Conservation (phyloP, 1,140 invertebrate genomes). For the Berghia stephanieae region DNA sequence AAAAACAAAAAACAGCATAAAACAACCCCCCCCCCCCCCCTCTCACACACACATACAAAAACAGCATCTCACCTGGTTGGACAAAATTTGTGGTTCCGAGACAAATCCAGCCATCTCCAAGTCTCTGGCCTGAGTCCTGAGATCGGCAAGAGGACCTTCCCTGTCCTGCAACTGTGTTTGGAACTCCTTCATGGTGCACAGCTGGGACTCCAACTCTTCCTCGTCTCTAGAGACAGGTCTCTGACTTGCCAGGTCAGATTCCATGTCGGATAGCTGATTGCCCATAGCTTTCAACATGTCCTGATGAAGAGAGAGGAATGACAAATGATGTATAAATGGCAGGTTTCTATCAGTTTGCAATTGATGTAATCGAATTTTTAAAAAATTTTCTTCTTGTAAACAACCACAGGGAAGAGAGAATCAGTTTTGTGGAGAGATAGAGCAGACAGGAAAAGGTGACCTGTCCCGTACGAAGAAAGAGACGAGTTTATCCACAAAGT, state of each 20-base stretch:
- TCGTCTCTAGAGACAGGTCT: constrained; percentile 87
- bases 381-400: too few species aligned
- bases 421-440: too few species aligned
- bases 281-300: constrained; percentile 43
- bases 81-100: constrained; percentile 80
- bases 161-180: constrained; percentile 45
- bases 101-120: constrained; percentile 85
- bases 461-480: too few species aligned
- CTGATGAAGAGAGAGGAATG: constrained; percentile 39
- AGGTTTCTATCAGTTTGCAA: background rate
- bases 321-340: background rate
- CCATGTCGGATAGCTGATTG: constrained; percentile 77
- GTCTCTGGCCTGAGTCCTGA: constrained; percentile 75
- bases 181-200: constrained; percentile 77
- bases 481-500: too few species aligned
- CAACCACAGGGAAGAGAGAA: too few species aligned
- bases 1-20: background rate
- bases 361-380: too few species aligned
- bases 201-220: constrained; percentile 83
- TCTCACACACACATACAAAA: background rate
- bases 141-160: constrained; percentile 75
- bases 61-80: constrained; percentile 69
- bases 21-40: background rate
- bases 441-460: too few species aligned
- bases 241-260: constrained; percentile 85